phyloP scores from a whole-genome alignment of 2,888 invertebrate genomes.

The Diarsia mendica region DNA sequence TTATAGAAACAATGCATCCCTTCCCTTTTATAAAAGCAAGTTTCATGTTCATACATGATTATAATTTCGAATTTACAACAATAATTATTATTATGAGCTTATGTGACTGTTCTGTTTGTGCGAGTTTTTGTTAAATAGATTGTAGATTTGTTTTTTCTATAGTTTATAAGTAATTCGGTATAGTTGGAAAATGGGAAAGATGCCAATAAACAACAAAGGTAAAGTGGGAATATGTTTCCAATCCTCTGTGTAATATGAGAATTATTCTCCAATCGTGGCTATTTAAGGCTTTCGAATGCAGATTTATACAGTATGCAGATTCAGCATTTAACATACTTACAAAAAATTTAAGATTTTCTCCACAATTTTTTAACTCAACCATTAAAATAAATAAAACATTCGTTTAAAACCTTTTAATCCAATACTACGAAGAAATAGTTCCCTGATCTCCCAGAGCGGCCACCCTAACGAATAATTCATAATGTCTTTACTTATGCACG shows the following conservation, averaged over 20 bases:
- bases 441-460: not conserved
- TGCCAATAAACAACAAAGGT: too few relatives aligned
- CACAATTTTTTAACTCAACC: not conserved
- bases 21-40: too few relatives aligned
- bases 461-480: constrained; percentile 44
- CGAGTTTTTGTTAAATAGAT: not conserved
- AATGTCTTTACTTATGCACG: constrained; percentile 46
- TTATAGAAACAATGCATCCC: too few relatives aligned
- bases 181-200: not conserved
- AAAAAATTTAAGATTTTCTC: not conserved
- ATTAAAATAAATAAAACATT: not conserved
- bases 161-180: not conserved
- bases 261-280: too few relatives aligned
- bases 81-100: too few relatives aligned
- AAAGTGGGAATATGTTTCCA: too few relatives aligned
- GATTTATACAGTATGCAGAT: too few relatives aligned
- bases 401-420: constrained; percentile 4
- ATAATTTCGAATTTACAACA: too few relatives aligned
- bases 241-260: too few relatives aligned
- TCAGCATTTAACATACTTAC: not conserved
- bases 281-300: too few relatives aligned
- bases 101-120: not conserved
- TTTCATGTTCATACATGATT: too few relatives aligned
- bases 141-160: not conserved
- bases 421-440: constrained; percentile 20